Base-by-base conservation (phyloP, 1,140 invertebrate species). In the Pectinophora gossypiella region DNA sequence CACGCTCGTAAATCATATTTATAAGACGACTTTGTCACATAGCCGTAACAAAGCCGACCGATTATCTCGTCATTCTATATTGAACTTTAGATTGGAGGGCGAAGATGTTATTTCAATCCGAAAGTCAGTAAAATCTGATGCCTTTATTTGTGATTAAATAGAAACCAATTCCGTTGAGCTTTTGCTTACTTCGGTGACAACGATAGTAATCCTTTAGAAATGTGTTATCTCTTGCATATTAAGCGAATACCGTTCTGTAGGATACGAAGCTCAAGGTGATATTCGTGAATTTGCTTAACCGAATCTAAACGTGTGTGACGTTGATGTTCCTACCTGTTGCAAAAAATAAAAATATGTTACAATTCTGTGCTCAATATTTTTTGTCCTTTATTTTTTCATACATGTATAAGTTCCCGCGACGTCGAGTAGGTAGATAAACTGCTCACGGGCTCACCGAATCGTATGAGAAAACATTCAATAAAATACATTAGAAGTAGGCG, bases 11-110 rank as follows among this genome's bases (percentile, higher is more conserved):
- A 79, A 87, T 87, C 81, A 87, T 81, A 56, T 82, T 76, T 81
- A 77, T 84, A 86, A 81, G 76, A 76, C 67, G 80, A 84, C 73
- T 81, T 81, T 86, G 83, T 86, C 83, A 78, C 72, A 76, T 73
- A 66, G 69, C 65, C 56, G 56, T 72, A 64, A 76, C 65, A 76
- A 73, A 71, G 63, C 53, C 57, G 23, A 48, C 56, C 53, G 42
- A 44, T 53, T 32, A 13, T 18, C 20, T 16, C 45, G 35, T 52
- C 54, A 59, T 48, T 27, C 47, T 27, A 76, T 56, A 68, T 68
- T 76, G 42, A 63, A 68, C 69, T 61, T 55, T 75, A 78, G 59
- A 44, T 46, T 45, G 7, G 27, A 6, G 13, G 22, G 12, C 46
- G 27, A 62, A 64, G 65, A 49, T 18, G 51, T 63, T 63, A 65